Evolutionary conservation across 2,113 vertebrate genomes (phyloP).

Genomic region (Verasper variegatus): DNA sequence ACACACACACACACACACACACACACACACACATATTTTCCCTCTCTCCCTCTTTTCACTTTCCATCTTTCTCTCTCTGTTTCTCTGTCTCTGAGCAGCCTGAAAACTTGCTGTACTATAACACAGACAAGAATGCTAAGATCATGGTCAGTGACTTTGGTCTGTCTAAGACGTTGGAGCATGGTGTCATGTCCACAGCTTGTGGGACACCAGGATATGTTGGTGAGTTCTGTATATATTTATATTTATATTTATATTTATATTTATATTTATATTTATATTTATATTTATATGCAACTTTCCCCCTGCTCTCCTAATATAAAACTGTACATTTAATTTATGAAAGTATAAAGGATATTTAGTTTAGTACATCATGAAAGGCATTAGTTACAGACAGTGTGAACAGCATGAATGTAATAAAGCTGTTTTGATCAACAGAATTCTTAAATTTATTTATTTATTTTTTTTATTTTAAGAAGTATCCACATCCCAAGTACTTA

Average conservation of each 20-base stretch:
- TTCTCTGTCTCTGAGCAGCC: slow-evolving; percentile 78
- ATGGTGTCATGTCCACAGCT: slow-evolving; percentile 92
- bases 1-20: too few species aligned
- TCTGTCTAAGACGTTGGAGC: slow-evolving; percentile 92
- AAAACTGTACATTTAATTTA: neutral
- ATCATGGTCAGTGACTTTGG: slow-evolving; percentile 98
- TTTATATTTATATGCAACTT: too few species aligned
- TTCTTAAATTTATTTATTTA: too few species aligned
- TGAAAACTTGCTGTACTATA: slow-evolving; percentile 94
- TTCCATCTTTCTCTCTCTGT: too few species aligned
- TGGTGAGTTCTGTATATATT: too few species aligned
- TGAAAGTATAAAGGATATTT: neutral
- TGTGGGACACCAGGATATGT: slow-evolving; percentile 96
- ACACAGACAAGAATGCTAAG: slow-evolving; percentile 90
- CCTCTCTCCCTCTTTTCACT: neutral
- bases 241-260: neutral
- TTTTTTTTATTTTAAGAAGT: too few species aligned
- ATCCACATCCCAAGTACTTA: too few species aligned
- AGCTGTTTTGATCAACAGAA: too few species aligned
- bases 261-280: too few species aligned
- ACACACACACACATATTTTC: neutral
- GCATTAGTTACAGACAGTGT: too few species aligned
- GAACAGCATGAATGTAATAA: too few species aligned
- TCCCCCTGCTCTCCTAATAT: neutral
- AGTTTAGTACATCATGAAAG: too few species aligned